These are phyloP conservation scores for Parnassius glacialis DNA, from an alignment of 2,888 invertebrate species.

Conservation along the genomic window DNA sequence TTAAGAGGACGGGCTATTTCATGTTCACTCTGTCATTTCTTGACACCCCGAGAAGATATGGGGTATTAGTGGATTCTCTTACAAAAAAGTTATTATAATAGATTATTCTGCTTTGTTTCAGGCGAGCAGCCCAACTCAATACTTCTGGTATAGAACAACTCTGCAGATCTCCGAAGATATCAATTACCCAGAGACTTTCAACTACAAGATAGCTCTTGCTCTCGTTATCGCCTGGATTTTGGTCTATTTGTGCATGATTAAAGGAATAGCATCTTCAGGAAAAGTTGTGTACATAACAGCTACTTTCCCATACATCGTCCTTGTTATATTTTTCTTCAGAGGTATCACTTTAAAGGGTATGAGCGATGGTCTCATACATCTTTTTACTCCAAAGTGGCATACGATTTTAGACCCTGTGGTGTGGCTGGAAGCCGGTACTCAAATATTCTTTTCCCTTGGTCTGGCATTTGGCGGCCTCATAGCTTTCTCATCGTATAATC, in stretches of 20 bases:
- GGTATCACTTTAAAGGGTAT: constrained; percentile 94
- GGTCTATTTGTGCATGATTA: constrained; percentile 98
- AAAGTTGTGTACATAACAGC: constrained; percentile 98
- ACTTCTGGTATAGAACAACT: constrained; percentile 97
- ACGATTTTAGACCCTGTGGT: constrained; percentile 93
- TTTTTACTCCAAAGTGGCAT: constrained; percentile 94
- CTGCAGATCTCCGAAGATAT: constrained; percentile 94
- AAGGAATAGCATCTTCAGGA: constrained; percentile 97
- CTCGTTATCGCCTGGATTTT: constrained; percentile 95
- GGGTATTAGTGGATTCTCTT: too few relatives aligned
- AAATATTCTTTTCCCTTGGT: constrained; percentile 98
- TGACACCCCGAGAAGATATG: too few relatives aligned
- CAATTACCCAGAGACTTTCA: constrained; percentile 91
- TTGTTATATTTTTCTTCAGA: constrained; percentile 97
- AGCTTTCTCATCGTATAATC: constrained; percentile 98
- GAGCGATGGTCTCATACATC: constrained; percentile 91
- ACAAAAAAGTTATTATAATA: too few relatives aligned
- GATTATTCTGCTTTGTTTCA: constrained; percentile 62
- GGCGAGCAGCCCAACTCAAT: constrained; percentile 95
- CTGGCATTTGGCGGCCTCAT: constrained; percentile 97
- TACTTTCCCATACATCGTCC: constrained; percentile 96
- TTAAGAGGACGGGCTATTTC: too few relatives aligned
- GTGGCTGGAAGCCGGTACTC: constrained; percentile 98
- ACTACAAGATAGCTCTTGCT: constrained; percentile 94
- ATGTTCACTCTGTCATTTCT: too few relatives aligned